phyloP scores from a whole-genome alignment of 2,888 invertebrate genomes.

The Philhelius pedissequus region DNA sequence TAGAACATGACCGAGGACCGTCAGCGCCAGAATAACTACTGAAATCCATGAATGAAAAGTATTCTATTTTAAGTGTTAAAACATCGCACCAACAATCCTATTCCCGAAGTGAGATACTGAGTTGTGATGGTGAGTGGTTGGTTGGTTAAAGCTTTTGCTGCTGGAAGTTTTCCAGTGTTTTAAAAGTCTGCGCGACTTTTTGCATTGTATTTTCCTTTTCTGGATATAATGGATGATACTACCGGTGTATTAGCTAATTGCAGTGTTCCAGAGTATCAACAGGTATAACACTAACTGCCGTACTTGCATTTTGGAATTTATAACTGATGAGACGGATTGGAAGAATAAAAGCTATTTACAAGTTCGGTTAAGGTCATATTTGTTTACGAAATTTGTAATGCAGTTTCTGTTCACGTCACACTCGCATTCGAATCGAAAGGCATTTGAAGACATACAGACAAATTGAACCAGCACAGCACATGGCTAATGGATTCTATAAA shows the following conservation, averaged over 20 bases:
- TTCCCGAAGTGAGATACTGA: background rate
- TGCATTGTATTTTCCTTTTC: background rate
- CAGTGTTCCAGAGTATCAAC: slow-evolving; percentile 30
- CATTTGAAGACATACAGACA: background rate
- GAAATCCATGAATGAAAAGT: slow-evolving; percentile 59
- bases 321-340: background rate
- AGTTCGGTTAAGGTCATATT: slow-evolving; percentile 51
- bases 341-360: background rate
- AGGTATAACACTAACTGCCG: slow-evolving; percentile 15
- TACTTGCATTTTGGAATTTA: background rate
- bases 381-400: slow-evolving; percentile 53
- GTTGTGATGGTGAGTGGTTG: too few relatives aligned
- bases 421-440: background rate
- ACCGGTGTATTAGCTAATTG: too few relatives aligned
- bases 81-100: slow-evolving; percentile 4
- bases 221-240: too few relatives aligned
- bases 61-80: slow-evolving; percentile 44
- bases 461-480: background rate
- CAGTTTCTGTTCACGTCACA: slow-evolving; percentile 24
- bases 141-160: slow-evolving; percentile 54
- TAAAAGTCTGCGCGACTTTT: background rate
- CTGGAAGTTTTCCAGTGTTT: slow-evolving; percentile 13
- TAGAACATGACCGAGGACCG: slow-evolving; percentile 39
- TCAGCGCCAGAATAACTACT: slow-evolving; percentile 41
- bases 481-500: slow-evolving; percentile 54